phyloP scores from a whole-genome alignment of 2,888 invertebrate species.

The Celastrina argiolus region DNA sequence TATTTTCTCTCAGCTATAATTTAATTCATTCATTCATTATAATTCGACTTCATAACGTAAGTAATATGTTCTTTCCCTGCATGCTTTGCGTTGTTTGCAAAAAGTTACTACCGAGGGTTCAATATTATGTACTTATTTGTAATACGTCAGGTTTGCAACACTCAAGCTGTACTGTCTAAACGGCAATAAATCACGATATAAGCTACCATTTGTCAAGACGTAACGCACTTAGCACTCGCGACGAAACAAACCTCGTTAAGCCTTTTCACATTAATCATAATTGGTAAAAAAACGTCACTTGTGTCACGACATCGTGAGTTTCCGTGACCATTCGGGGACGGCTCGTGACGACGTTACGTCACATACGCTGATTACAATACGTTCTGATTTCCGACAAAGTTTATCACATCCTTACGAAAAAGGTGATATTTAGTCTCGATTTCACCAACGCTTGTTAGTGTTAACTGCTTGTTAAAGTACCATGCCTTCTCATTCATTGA shows the following conservation, averaged over 20 bases:
- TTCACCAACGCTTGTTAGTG: no score
- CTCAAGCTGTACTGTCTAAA: background rate
- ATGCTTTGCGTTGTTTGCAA: no score
- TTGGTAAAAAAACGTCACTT: background rate
- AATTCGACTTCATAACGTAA: no score
- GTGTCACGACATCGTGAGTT: conserved; percentile 3
- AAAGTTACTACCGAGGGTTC: no score
- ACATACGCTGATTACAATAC: background rate
- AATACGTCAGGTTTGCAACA: background rate
- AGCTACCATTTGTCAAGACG: conserved; percentile 2
- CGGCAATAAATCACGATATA: background rate
- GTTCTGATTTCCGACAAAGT: background rate
- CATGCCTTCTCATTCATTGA: no score
- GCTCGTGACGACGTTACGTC: background rate
- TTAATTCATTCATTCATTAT: no score
- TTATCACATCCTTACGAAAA: background rate
- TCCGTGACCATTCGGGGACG: background rate
- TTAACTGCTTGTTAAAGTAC: no score
- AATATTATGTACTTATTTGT: background rate
- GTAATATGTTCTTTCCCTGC: no score
- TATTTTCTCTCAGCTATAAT: no score
- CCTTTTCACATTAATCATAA: background rate
- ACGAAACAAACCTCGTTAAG: background rate
- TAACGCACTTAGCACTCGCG: background rate
- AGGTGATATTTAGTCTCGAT: background rate